phyloP scores from a whole-genome alignment of 2,797 vertebrate species.

The Centroberyx gerrardi region DNA sequence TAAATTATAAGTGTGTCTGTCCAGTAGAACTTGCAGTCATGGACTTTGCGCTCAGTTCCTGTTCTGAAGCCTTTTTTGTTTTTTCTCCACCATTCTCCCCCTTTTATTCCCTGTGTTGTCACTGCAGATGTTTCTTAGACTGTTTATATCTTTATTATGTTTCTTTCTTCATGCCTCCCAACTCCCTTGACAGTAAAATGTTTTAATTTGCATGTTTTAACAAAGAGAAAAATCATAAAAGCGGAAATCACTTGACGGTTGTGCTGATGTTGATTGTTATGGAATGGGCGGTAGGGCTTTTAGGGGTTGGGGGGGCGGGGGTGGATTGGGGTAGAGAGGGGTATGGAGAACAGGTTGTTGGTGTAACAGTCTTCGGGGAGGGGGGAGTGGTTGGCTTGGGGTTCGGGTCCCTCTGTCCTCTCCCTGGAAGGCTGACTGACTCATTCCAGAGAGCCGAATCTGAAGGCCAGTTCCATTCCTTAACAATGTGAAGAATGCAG shows the following conservation, averaged over 20 bases:
- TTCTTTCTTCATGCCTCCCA: constrained; percentile 33
- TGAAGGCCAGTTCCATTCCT: constrained; percentile 71
- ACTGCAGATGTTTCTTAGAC: constrained; percentile 61
- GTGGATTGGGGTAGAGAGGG: not conserved
- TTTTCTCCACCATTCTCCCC: constrained; percentile 53
- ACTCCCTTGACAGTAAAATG: constrained; percentile 26
- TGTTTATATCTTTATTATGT: constrained; percentile 33
- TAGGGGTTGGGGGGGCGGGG: constrained; percentile 8
- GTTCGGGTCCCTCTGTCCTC: not conserved
- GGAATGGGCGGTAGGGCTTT: constrained; percentile 12
- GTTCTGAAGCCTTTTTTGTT: constrained; percentile 55
- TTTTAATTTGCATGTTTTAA: constrained; percentile 83
- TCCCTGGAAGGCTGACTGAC: constrained; percentile 41
- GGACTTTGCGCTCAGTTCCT: constrained; percentile 79
- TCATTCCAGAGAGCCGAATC: constrained; percentile 67
- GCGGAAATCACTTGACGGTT: constrained; percentile 49
- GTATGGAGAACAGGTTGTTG: not conserved
- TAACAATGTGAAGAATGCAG: constrained; percentile 69
- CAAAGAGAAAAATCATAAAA: constrained; percentile 30
- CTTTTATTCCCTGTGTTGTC: constrained; percentile 32
- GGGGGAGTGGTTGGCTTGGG: not conserved
- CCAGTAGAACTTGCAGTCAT: constrained; percentile 79
- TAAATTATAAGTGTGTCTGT: constrained; percentile 80
- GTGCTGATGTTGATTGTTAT: constrained; percentile 41
- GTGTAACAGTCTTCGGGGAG: not conserved